phyloP scores from a whole-genome alignment of 2,888 invertebrate species.

The Amphipoea oculea region DNA sequence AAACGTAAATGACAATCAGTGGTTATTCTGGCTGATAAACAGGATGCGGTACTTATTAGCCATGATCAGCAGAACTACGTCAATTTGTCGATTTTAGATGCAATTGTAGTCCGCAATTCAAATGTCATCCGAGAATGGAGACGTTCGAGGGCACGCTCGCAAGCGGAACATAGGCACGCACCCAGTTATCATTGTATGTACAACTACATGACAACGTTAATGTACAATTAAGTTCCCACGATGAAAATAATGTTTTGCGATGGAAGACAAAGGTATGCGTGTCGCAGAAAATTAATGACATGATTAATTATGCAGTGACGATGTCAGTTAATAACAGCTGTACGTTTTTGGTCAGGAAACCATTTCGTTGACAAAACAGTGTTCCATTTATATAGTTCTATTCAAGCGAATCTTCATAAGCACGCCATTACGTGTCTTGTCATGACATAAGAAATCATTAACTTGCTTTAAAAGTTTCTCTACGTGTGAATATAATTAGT shows the following conservation, averaged over 20 bases:
- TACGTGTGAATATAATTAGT: background rate
- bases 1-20: constrained; percentile 69
- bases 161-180: constrained; percentile 57
- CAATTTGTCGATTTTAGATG: constrained; percentile 77
- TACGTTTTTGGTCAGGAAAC: constrained; percentile 52
- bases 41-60: constrained; percentile 81
- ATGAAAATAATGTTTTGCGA: constrained; percentile 42
- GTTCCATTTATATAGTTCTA: constrained; percentile 20
- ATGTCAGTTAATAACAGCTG: constrained; percentile 29
- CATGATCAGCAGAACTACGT: constrained; percentile 79
- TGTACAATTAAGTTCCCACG: constrained; percentile 59
- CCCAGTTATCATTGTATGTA: constrained; percentile 48
- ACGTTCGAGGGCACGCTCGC: constrained; percentile 67
- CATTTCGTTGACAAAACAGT: constrained; percentile 25
- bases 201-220: constrained; percentile 30
- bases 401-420: constrained; percentile 25
- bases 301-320: constrained; percentile 44
- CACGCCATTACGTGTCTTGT: constrained; percentile 8
- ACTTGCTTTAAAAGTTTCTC: background rate
- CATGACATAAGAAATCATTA: background rate
- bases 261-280: constrained; percentile 58
- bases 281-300: constrained; percentile 44
- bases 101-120: constrained; percentile 70
- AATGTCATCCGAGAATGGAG: constrained; percentile 74
- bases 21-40: constrained; percentile 71